phyloP scores from a whole-genome alignment of 2,888 invertebrate genomes.

The Lysandra coridon region DNA sequence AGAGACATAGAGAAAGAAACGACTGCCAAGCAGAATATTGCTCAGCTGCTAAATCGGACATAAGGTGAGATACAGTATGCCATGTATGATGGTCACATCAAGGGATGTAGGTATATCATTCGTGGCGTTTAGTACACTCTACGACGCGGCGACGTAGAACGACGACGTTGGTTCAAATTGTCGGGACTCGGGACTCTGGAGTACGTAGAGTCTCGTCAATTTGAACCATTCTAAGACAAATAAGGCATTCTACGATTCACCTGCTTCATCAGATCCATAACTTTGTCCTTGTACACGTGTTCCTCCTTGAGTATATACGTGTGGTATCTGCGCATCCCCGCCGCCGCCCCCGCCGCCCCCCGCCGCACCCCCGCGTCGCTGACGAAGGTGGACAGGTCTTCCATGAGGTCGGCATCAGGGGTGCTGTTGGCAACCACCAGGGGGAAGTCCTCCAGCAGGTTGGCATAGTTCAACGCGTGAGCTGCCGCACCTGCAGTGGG shows the following conservation, averaged over 20 bases:
- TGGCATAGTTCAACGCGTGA: not conserved
- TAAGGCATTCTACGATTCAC: not conserved
- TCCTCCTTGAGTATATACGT: not conserved
- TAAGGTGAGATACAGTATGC: too few relatives aligned
- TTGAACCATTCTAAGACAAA: too few relatives aligned
- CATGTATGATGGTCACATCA: too few relatives aligned
- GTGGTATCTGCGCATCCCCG: slow-evolving; percentile 27
- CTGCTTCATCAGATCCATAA: slow-evolving; percentile 49
- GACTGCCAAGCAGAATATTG: too few relatives aligned
- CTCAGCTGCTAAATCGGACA: too few relatives aligned
- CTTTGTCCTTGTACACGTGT: slow-evolving; percentile 34
- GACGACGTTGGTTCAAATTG: too few relatives aligned
- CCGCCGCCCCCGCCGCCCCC: slow-evolving; percentile 29
- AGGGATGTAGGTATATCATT: too few relatives aligned
- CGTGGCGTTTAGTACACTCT: too few relatives aligned
- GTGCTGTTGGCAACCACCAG: not conserved
- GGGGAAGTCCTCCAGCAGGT: not conserved
- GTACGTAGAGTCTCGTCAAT: too few relatives aligned
- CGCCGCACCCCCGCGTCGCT: not conserved
- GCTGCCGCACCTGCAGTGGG: not conserved
- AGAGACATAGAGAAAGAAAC: too few relatives aligned
- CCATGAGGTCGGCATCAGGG: not conserved
- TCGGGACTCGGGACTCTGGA: too few relatives aligned
- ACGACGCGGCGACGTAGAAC: too few relatives aligned
- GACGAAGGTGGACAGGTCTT: slow-evolving; percentile 1